A percentile compares a stretch with the other conserved stretches of the same genome.
Evolutionary conservation across 2,888 invertebrate species (phyloP).

Genomic region (Drosophila fulvimacula): DNA sequence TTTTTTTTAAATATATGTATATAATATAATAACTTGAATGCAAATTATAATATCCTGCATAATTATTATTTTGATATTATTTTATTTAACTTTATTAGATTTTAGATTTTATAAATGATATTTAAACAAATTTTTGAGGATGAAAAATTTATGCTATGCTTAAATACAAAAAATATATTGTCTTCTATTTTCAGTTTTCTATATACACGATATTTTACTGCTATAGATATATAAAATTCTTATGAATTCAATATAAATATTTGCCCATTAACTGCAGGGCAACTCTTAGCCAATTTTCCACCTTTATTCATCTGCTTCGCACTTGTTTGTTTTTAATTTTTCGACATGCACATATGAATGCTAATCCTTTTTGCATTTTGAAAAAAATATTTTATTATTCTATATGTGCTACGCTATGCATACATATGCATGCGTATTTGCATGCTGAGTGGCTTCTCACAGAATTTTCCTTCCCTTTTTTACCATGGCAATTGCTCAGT

Average conservation of each 20-base stretch:
- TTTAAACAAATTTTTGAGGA: neutral
- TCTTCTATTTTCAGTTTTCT: neutral
- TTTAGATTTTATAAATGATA: no score
- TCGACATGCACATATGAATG: conserved; percentile 7
- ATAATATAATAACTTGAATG: no score
- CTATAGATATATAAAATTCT: neutral
- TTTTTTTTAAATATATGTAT: no score
- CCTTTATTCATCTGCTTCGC: neutral
- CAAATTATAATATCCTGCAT: neutral
- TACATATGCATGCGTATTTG: conserved; percentile 9
- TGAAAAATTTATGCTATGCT: no score
- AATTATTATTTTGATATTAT: no score
- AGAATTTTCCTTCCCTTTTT: neutral
- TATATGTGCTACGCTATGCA: conserved; percentile 10
- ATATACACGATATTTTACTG: neutral
- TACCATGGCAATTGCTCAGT: conserved; percentile 23
- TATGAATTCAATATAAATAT: neutral
- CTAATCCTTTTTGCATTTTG: conserved; percentile 19
- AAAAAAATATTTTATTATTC: conserved; percentile 16
- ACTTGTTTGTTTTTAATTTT: conserved; percentile 18
- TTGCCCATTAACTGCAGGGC: neutral
- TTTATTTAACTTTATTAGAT: no score
- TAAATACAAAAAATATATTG: neutral
- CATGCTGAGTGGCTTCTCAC: conserved; percentile 15
- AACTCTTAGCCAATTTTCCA: neutral